Evolutionary conservation across 2,888 invertebrate genomes (phyloP).

Genomic region (Macaria liturata): DNA sequence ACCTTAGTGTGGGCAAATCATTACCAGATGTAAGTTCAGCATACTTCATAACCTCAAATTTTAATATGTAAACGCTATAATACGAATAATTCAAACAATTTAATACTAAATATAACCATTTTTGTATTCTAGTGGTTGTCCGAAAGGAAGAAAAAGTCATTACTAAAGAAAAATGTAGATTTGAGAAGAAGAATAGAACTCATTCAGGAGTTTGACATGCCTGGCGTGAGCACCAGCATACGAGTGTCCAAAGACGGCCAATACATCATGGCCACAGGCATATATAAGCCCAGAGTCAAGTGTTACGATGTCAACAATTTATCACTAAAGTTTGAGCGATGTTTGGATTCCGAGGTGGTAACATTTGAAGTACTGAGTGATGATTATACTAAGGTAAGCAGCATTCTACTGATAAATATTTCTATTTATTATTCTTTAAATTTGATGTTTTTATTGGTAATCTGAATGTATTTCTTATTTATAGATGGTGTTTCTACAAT

Average conservation of each 20-base stretch:
- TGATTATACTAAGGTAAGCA: slow-evolving; percentile 95
- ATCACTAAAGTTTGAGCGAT: slow-evolving; percentile 98
- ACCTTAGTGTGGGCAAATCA: slow-evolving; percentile 97
- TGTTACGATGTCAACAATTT: slow-evolving; percentile 98
- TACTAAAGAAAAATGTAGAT: slow-evolving; percentile 95
- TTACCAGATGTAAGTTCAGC: slow-evolving; percentile 93
- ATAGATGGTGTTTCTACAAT: slow-evolving; percentile 94
- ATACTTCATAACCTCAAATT: slow-evolving; percentile 12
- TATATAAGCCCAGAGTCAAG: slow-evolving; percentile 97
- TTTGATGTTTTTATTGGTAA: no score
- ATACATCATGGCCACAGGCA: slow-evolving; percentile 95
- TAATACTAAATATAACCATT: neutral
- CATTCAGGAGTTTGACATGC: slow-evolving; percentile 99
- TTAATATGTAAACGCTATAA: neutral
- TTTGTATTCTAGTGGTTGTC: slow-evolving; percentile 89
- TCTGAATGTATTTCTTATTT: slow-evolving; percentile 43
- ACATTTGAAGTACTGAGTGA: slow-evolving; percentile 96
- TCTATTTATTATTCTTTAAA: neutral
- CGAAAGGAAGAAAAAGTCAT: slow-evolving; percentile 90
- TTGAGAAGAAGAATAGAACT: slow-evolving; percentile 95
- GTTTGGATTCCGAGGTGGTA: slow-evolving; percentile 98
- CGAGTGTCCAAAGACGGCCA: slow-evolving; percentile 95
- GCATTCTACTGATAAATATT: neutral
- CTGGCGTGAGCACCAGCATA: slow-evolving; percentile 93
- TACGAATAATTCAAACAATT: neutral